phyloP scores from a whole-genome alignment of 2,888 invertebrate species.

The Heteromurus nitidus region DNA sequence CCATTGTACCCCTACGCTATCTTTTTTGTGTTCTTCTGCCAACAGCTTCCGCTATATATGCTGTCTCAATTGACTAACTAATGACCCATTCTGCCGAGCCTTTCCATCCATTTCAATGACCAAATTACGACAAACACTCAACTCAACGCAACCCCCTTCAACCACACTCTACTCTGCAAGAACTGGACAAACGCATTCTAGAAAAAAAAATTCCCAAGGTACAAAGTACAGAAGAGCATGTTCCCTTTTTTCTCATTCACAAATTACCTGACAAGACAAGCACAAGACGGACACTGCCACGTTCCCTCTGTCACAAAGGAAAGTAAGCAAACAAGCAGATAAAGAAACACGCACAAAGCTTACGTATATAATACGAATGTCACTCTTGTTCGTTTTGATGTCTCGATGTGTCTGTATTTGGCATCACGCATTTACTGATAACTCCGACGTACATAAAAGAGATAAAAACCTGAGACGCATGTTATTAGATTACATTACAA shows the following conservation, averaged over 20 bases:
- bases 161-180: not conserved
- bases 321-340: too few species aligned
- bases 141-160: too few species aligned
- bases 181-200: not conserved
- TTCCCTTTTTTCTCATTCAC: constrained; percentile 13
- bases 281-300: not conserved
- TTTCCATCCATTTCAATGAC: constrained; percentile 62
- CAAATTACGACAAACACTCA: constrained; percentile 55
- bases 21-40: constrained; percentile 19
- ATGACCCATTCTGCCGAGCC: constrained; percentile 67
- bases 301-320: not conserved
- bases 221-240: not conserved
- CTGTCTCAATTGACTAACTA: constrained; percentile 39
- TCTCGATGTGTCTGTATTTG: constrained; percentile 38
- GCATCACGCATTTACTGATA: constrained; percentile 41
- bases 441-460: constrained; percentile 22
- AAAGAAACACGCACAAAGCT: not conserved
- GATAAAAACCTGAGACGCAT: constrained; percentile 39
- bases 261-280: constrained; percentile 41
- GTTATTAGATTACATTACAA: not conserved
- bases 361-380: constrained; percentile 40
- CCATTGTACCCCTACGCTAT: not conserved
- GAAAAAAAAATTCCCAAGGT: not conserved
- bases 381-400: constrained; percentile 11
- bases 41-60: not conserved